Evolutionary conservation across 64 coral and sea anemone genomes (phyloP).

Genomic region (Dendronephthya gigantea): DNA sequence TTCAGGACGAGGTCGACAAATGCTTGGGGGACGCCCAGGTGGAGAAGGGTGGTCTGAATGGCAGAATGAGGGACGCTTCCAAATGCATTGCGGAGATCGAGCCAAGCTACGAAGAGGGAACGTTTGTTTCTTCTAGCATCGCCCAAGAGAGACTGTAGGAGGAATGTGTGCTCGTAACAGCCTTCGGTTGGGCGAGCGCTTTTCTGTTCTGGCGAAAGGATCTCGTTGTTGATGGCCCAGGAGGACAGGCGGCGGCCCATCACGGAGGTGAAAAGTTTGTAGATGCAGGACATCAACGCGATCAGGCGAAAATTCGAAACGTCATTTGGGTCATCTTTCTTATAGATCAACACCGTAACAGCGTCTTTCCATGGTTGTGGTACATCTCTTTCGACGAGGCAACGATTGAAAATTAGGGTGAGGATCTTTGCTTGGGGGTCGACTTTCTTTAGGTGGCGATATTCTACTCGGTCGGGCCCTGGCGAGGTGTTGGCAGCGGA

Average conservation of each 20-base stretch:
- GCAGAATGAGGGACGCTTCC: no score
- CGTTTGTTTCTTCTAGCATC: no score
- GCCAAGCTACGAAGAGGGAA: no score
- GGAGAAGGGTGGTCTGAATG: no score
- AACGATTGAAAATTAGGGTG: not conserved
- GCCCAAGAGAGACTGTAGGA: no score
- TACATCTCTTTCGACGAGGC: not conserved
- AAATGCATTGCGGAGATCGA: no score
- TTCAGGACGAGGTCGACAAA: not conserved
- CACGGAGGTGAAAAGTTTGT: not conserved
- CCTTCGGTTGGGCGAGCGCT: no score
- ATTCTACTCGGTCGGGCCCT: not conserved
- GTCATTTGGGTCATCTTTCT: not conserved
- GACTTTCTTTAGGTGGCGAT: not conserved
- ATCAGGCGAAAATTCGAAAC: not conserved
- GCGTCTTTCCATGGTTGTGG: not conserved
- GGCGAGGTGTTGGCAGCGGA: not conserved
- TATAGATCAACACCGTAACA: not conserved
- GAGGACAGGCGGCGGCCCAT: no score
- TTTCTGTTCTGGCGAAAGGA: no score
- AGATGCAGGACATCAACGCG: not conserved
- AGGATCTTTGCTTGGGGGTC: not conserved
- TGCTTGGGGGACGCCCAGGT: not conserved
- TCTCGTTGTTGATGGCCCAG: no score
- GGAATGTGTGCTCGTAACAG: no score